phyloP scores from a whole-genome alignment of 2,797 vertebrate genomes.

The Ibycter americanus region DNA sequence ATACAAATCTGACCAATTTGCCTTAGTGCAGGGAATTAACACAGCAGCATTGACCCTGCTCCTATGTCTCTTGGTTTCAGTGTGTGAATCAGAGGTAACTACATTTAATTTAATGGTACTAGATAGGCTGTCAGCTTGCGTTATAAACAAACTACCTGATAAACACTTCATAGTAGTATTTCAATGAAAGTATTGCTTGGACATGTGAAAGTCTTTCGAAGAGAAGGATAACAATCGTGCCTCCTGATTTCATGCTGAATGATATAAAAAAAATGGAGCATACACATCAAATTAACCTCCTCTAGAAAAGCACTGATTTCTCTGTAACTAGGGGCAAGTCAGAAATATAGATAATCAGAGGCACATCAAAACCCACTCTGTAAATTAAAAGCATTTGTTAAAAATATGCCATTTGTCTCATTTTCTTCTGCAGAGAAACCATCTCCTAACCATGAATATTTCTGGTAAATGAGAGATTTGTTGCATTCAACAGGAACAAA shows the following conservation, averaged over 20 bases:
- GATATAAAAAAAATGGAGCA: neutral
- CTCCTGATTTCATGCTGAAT: neutral
- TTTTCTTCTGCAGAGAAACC: neutral
- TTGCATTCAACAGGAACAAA: conserved; percentile 21
- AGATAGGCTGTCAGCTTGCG: neutral
- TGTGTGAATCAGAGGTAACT: neutral
- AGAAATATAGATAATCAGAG: neutral
- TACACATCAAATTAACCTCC: neutral
- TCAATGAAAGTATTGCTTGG: neutral
- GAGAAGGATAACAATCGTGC: neutral
- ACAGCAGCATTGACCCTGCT: neutral
- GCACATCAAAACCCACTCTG: neutral
- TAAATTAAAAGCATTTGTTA: neutral
- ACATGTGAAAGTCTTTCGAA: neutral
- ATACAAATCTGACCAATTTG: neutral
- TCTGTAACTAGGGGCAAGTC: neutral
- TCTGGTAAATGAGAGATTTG: neutral
- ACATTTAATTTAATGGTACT: neutral
- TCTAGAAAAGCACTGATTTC: neutral
- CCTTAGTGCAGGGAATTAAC: neutral
- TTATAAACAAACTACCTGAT: neutral
- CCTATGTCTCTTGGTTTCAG: neutral
- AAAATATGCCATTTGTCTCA: neutral
- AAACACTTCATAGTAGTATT: neutral
- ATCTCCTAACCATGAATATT: neutral